These are phyloP conservation scores for Elachura formosa DNA, from an alignment of 2,113 vertebrate genomes.

Conservation along the genomic window DNA sequence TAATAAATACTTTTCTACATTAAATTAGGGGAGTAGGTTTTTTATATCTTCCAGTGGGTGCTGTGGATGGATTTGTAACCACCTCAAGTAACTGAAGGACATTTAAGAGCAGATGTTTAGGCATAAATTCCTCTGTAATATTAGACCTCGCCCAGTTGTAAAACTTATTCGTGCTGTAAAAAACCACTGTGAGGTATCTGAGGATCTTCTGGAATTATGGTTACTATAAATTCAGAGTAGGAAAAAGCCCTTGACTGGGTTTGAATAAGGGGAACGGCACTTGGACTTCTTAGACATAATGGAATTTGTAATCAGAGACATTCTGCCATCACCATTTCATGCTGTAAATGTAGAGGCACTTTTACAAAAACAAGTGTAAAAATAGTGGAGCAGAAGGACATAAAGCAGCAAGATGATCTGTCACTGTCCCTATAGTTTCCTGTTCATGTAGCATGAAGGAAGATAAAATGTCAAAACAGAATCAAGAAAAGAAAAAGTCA, in stretches of 20 bases:
- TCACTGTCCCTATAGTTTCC: neutral
- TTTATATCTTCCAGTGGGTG: neutral
- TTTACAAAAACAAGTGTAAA: conserved; percentile 1
- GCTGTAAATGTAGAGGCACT: neutral
- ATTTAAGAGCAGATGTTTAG: conserved; percentile 42
- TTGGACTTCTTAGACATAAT: neutral
- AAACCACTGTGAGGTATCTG: neutral
- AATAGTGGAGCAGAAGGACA: conserved; percentile 1
- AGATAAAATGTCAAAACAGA: conserved; percentile 32
- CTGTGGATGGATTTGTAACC: conserved; percentile 23
- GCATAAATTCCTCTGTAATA: conserved; percentile 33
- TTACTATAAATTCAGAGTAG: conserved; percentile 36
- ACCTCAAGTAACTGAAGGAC: neutral
- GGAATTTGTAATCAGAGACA: conserved; percentile 23
- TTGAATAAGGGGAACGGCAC: neutral
- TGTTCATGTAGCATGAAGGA: neutral
- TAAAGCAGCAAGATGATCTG: neutral
- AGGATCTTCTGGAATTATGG: conserved; percentile 39
- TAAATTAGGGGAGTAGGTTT: neutral
- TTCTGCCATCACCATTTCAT: neutral
- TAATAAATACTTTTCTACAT: neutral
- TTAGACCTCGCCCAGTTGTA: conserved; percentile 25
- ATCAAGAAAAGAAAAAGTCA: neutral
- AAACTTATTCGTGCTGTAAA: neutral
- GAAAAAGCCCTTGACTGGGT: neutral